These are phyloP conservation scores for Danio rerio DNA, from an alignment of 2,113 vertebrate genomes.

Conservation along the genomic window DNA sequence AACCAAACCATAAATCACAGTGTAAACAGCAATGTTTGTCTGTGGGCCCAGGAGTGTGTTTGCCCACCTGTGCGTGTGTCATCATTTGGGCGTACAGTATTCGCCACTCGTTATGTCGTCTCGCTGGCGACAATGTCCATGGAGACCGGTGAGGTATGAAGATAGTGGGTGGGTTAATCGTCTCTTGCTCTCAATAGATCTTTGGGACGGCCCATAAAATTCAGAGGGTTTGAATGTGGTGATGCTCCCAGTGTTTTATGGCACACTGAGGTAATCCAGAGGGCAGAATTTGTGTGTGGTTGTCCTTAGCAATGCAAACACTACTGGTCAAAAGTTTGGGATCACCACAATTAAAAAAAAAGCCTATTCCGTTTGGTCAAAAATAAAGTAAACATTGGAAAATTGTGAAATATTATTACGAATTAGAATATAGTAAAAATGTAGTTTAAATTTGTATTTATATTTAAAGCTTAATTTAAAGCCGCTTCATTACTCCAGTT, in stretches of 20 bases:
- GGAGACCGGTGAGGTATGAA: constrained; percentile 50
- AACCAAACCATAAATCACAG: constrained; percentile 32
- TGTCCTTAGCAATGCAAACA: not conserved
- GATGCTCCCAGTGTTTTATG: not conserved
- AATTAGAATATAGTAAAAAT: too few relatives aligned
- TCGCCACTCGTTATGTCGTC: constrained; percentile 50
- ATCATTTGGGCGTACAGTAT: constrained; percentile 59
- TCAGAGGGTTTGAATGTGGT: constrained; percentile 43
- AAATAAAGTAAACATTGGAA: too few relatives aligned
- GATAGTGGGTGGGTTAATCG: constrained; percentile 65
- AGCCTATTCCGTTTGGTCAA: too few relatives aligned
- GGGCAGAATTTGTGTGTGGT: constrained; percentile 6
- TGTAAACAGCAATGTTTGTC: constrained; percentile 23
- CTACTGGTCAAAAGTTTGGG: too few relatives aligned
- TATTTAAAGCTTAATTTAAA: too few relatives aligned
- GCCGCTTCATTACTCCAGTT: too few relatives aligned
- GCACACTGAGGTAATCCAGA: constrained; percentile 8
- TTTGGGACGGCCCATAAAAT: constrained; percentile 61
- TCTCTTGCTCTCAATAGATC: constrained; percentile 61
- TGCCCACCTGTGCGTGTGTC: constrained; percentile 55
- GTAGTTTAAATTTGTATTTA: too few relatives aligned
- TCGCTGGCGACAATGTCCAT: constrained; percentile 59
- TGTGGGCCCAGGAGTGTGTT: constrained; percentile 37
- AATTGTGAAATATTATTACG: too few relatives aligned
- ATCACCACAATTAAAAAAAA: too few relatives aligned